These are phyloP conservation scores for Exaiptasia diaphana DNA, from an alignment of 64 coral and sea anemone species.

Conservation along the genomic window DNA sequence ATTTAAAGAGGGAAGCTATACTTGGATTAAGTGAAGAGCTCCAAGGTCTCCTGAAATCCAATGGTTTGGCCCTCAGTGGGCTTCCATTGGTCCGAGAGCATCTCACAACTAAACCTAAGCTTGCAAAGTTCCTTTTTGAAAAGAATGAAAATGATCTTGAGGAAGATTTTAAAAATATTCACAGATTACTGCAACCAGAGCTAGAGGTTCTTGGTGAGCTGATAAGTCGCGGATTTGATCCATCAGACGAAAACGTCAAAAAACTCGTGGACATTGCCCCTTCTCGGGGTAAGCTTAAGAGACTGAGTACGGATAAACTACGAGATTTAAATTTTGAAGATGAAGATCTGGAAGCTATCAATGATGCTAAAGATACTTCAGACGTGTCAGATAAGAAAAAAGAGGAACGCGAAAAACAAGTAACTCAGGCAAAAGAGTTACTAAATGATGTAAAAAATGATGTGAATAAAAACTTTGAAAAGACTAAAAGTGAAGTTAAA, in stretches of 20 bases:
- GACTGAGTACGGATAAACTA: too few relatives aligned
- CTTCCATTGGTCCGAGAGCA: not conserved
- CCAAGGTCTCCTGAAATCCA: not conserved
- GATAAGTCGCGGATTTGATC: not conserved
- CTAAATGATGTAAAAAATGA: constrained; percentile 53
- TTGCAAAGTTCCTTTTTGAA: not conserved
- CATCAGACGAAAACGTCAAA: not conserved
- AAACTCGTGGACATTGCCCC: not conserved
- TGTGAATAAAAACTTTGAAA: too few relatives aligned
- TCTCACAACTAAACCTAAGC: not conserved
- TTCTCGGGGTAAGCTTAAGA: not conserved
- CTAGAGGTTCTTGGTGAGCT: not conserved
- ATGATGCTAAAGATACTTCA: too few relatives aligned
- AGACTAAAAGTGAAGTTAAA: not conserved
- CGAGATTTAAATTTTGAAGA: too few relatives aligned
- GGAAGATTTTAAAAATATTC: not conserved
- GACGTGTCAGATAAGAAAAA: too few relatives aligned
- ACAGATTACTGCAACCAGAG: not conserved
- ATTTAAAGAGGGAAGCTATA: not conserved
- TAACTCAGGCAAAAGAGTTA: constrained; percentile 22
- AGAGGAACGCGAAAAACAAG: constrained; percentile 14
- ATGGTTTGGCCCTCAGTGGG: not conserved
- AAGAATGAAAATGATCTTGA: not conserved
- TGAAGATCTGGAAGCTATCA: not conserved
- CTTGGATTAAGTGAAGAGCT: not conserved